Evolutionary conservation across 2,113 vertebrate genomes (phyloP).

Genomic region (Mystacornis crossleyi): DNA sequence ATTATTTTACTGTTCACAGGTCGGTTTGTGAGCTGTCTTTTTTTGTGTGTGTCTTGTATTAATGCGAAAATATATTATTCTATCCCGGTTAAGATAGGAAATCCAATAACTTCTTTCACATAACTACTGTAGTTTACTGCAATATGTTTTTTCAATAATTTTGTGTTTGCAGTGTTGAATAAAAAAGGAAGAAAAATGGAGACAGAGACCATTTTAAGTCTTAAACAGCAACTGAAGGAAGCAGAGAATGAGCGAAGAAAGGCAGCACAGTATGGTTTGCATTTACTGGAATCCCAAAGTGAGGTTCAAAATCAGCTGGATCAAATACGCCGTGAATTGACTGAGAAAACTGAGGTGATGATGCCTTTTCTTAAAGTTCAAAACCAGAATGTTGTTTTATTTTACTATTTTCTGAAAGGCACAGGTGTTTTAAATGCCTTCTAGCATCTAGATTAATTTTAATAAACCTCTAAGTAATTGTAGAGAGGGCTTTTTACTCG

Average conservation of each 20-base stretch:
- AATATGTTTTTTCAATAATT: not conserved
- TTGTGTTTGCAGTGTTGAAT: not conserved
- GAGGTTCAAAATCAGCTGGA: conserved; percentile 88
- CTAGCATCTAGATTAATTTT: not conserved
- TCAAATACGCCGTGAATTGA: conserved; percentile 85
- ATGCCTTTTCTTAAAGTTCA: not conserved
- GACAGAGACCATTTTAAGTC: conserved; percentile 67
- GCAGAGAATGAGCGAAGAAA: conserved; percentile 83
- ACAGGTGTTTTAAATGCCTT: not conserved
- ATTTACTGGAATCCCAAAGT: conserved; percentile 85
- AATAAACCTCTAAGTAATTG: not conserved
- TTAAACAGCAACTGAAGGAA: conserved; percentile 82
- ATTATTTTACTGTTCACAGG: not conserved
- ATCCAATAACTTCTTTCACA: not conserved
- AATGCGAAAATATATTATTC: not conserved
- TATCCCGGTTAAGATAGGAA: not conserved
- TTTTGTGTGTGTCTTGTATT: not conserved
- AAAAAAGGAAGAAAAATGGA: conserved; percentile 60
- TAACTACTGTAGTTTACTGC: not conserved
- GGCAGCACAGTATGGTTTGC: conserved; percentile 90
- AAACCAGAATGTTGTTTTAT: not conserved
- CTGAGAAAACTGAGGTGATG: conserved; percentile 82
- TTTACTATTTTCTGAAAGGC: not conserved
- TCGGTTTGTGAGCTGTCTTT: not conserved
- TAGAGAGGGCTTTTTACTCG: not conserved